A percentile compares a stretch with the other conserved stretches of the same genome.
These are phyloP conservation scores for Lasiurus borealis DNA, from an alignment of 2,113 vertebrate species.

Conservation along the genomic window DNA sequence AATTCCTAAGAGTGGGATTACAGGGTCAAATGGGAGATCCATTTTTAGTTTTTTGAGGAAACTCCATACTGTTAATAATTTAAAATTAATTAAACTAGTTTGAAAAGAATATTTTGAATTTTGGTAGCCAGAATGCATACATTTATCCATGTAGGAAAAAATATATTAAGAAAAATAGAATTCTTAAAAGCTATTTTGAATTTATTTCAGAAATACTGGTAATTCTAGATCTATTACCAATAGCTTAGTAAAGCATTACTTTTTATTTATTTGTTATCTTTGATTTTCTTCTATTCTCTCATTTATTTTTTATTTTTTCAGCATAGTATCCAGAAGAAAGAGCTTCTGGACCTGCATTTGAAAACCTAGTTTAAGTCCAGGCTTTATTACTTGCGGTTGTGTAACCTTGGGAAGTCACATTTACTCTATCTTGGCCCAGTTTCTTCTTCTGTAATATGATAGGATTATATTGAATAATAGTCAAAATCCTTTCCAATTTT, in stretches of 20 bases:
- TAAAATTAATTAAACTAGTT: slow-evolving; percentile 48
- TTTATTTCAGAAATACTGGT: slow-evolving; percentile 53
- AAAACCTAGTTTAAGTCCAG: neutral
- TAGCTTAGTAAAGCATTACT: neutral
- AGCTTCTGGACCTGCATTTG: neutral
- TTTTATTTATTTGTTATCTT: slow-evolving; percentile 38
- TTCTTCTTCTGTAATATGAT: slow-evolving; percentile 63
- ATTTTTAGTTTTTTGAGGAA: too few species aligned
- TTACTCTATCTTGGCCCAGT: slow-evolving; percentile 37
- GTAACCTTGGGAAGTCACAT: slow-evolving; percentile 37
- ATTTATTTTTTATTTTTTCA: slow-evolving; percentile 26
- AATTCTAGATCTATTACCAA: neutral
- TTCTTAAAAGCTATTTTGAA: slow-evolving; percentile 3
- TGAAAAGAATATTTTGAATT: slow-evolving; percentile 54
- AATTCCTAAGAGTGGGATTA: too few species aligned
- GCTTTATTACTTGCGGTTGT: neutral
- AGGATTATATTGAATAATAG: slow-evolving; percentile 61
- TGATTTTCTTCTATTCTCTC: neutral
- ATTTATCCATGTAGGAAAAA: neutral
- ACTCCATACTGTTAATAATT: slow-evolving; percentile 7
- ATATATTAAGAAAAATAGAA: slow-evolving; percentile 11
- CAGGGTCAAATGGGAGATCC: too few species aligned
- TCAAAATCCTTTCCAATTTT: slow-evolving; percentile 59
- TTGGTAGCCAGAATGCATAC: neutral
- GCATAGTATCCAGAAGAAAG: neutral